Base-by-base conservation (phyloP, 2,113 vertebrate species). In the Catharus bicknelli region DNA sequence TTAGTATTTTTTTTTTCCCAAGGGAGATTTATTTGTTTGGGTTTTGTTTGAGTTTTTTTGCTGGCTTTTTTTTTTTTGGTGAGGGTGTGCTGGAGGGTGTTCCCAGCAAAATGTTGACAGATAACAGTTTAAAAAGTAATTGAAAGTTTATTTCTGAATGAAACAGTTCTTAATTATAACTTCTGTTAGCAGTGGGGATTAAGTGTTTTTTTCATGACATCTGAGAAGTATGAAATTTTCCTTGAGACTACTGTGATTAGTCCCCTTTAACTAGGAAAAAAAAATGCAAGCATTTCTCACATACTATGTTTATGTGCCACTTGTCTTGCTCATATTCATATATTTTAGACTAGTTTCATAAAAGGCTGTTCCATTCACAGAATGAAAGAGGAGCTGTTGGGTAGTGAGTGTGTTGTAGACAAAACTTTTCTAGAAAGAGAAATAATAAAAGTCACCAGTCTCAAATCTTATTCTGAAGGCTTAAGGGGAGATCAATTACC, bases 21-120 rank as follows among this genome's bases (percentile, higher is more conserved):
- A 32, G 30, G 16, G 16, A 1, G 7, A 16, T 45, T 25, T 64
- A 11, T 29, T 69, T 69, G 27, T 59, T 66, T 58, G 26, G 17
- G 4, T 29, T 68, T 61, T 54, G 13, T 67, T 53, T 23, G 8
- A 15, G 8, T 2, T 26, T 27, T 38, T 77, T 63, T 20, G 16
- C 8, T 57, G 11, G 7, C 5, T 18, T 22, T 11, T 29, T 36
- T 13, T 40, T 43, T 27, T 45, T 55, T 7, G 9, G 13, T 7
- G 14, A 2, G 3, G 3, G 3, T 27, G 21, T 25, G 27, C 0
- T 0, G n/a, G 25, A 16, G 3, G 4, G 10, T 45, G 22, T 68
- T 91, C 23, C 53, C 19, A 88, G 54, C 20, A 57, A 50, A 82
- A 25, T 36, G 9, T 66, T 87, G 74, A 67, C 11, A 66, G 40